These are phyloP conservation scores for Papilio glaucus DNA, from an alignment of 1,140 invertebrate genomes.

Conservation along the genomic window DNA sequence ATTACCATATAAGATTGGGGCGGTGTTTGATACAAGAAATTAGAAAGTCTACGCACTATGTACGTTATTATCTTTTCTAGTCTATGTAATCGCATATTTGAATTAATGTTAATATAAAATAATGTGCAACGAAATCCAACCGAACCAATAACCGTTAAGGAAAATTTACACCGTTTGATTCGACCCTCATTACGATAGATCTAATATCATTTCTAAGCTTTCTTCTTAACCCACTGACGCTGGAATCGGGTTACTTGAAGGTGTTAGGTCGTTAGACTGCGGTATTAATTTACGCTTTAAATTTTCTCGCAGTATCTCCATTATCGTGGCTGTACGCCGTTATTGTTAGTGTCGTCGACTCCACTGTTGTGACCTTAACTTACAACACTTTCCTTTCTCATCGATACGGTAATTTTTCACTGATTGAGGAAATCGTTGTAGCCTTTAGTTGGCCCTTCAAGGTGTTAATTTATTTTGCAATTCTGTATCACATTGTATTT, in stretches of 20 bases:
- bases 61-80: background rate
- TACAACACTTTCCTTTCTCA: constrained; percentile 8
- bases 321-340: background rate
- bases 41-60: background rate
- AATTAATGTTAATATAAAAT: background rate
- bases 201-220: constrained; percentile 35
- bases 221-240: constrained; percentile 47
- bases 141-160: constrained; percentile 34
- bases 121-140: constrained; percentile 1
- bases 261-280: constrained; percentile 49
- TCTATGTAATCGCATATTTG: background rate
- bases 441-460: background rate
- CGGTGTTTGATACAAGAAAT: background rate
- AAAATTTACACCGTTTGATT: constrained; percentile 33
- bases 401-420: constrained; percentile 6
- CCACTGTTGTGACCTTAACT: constrained; percentile 1
- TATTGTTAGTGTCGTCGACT: constrained; percentile 3
- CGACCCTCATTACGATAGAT: constrained; percentile 23
- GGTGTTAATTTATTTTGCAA: constrained; percentile 9
- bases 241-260: constrained; percentile 46
- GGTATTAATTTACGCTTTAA: constrained; percentile 44
- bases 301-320: constrained; percentile 11
- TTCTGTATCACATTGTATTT: background rate
- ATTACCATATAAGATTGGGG: too few relatives aligned
- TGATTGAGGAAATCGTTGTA: constrained; percentile 11